Base-by-base conservation (phyloP, 2,888 invertebrate species). In the Drosophila greeni region DNA sequence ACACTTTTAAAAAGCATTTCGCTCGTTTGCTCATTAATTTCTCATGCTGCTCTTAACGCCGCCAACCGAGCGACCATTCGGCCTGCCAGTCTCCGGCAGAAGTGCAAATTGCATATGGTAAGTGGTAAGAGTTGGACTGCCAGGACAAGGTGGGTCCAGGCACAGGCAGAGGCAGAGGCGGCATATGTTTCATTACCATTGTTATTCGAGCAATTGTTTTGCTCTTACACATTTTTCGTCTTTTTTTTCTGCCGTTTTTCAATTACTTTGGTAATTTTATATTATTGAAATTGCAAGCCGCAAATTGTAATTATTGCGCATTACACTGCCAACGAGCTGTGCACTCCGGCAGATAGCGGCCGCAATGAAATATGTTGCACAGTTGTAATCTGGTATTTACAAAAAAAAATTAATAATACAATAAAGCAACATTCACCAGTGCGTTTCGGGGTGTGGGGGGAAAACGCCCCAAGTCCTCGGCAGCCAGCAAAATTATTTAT, bases 201-300 rank as follows among this genome's bases (percentile, higher is more conserved):
- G 72, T 71, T 64, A 49, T 60, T 47, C 49, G 58, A 57, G 55
- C 65, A 59, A 57, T 66, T 66, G 58, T 47, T 58, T 59, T 54
- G 43, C 40, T 12, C 26, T 24, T 26, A 12, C 55, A 40, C 20
- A 37, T 40, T 55, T 23, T 31, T 29, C 31, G 18, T 12, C 37
- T 5, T 53, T 48, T 49, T 58, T 73, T 60, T 57, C 14, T 14
- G 20, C 55, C 49, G 49, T 66, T 55, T 82, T 82, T 85, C 82
- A 82, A 82, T 83, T 85, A 79, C 82, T 83, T 85, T 82, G 82
- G 85, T 82, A 85, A 83, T 85, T 85, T 83, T 72, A 82, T 85
- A 83, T 85, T 83, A 83, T 83, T 85, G 82, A 79, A 85, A 83
- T 83, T 70, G 78, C 72, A 83, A 54, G 66, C 77, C 83, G 72